Conservation (phyloP, 2,888 invertebrate genomes). For the Dione juno region DNA sequence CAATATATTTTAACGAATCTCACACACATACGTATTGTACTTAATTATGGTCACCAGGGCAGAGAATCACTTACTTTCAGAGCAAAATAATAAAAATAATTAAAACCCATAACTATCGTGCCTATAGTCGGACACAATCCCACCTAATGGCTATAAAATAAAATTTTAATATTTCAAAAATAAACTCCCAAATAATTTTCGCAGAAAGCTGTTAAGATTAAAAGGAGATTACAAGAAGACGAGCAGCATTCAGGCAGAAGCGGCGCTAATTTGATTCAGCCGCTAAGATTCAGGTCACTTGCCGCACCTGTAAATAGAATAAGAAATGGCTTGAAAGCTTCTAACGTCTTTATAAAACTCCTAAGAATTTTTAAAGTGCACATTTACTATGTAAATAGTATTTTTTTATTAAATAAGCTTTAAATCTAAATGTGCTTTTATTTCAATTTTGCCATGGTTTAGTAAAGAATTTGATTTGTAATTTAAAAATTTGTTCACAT, state of each 20-base stretch:
- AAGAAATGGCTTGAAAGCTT: slow-evolving; percentile 44
- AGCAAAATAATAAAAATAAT: too few relatives aligned
- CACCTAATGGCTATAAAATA: neutral
- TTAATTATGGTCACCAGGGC: too few relatives aligned
- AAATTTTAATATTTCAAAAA: slow-evolving; percentile 1
- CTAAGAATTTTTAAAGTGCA: slow-evolving; percentile 15
- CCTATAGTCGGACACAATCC: neutral
- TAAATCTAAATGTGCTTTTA: neutral
- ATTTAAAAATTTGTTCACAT: neutral
- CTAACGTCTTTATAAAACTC: slow-evolving; percentile 43
- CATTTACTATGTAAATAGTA: slow-evolving; percentile 11
- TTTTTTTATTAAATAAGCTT: neutral
- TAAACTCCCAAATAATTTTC: slow-evolving; percentile 19
- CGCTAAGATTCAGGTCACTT: slow-evolving; percentile 60
- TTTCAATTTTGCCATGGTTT: neutral
- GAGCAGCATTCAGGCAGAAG: slow-evolving; percentile 50
- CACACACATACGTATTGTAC: too few relatives aligned
- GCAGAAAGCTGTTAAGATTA: slow-evolving; percentile 35
- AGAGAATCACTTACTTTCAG: too few relatives aligned
- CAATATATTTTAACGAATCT: too few relatives aligned
- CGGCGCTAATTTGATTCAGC: slow-evolving; percentile 61
- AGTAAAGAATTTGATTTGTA: neutral
- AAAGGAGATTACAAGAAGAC: slow-evolving; percentile 42
- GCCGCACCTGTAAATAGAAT: slow-evolving; percentile 59
- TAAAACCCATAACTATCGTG: too few relatives aligned